Evolutionary conservation across 2,797 vertebrate species (phyloP).

Genomic region (Apodemus agrarius): DNA sequence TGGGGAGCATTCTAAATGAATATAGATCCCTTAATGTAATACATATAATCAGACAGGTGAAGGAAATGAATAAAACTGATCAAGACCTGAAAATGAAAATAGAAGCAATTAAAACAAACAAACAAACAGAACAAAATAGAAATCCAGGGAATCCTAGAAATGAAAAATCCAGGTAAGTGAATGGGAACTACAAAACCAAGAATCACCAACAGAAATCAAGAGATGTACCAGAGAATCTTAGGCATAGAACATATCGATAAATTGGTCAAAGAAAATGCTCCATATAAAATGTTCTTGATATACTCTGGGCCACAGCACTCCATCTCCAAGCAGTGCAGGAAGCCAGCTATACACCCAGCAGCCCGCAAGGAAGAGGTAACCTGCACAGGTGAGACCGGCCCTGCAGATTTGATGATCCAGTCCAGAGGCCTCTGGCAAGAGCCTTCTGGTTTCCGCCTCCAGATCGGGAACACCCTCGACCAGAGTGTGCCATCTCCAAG

Average conservation of each 20-base stretch:
- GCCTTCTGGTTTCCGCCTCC: too few relatives aligned
- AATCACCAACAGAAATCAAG: neutral
- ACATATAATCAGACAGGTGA: neutral
- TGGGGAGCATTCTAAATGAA: neutral
- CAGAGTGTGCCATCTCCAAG: too few relatives aligned
- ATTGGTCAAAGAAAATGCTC: neutral
- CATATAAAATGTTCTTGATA: neutral
- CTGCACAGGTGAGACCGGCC: too few relatives aligned
- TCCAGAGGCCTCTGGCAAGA: too few relatives aligned
- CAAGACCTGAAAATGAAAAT: neutral
- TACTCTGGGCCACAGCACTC: too few relatives aligned
- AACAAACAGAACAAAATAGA: neutral
- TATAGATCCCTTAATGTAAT: neutral
- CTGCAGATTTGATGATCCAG: too few relatives aligned
- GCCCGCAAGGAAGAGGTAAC: too few relatives aligned
- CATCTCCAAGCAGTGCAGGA: too few relatives aligned
- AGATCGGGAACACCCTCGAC: too few relatives aligned
- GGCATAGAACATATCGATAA: neutral
- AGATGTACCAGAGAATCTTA: neutral
- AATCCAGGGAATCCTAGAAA: neutral
- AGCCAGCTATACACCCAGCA: too few relatives aligned
- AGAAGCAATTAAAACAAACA: neutral
- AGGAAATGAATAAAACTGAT: neutral
- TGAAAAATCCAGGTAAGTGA: neutral
- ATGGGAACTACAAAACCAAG: neutral